Evolutionary conservation across 2,888 invertebrate genomes (phyloP), one percentile per base, ranked within the genome.

Genomic region (Celastrina argiolus): DNA sequence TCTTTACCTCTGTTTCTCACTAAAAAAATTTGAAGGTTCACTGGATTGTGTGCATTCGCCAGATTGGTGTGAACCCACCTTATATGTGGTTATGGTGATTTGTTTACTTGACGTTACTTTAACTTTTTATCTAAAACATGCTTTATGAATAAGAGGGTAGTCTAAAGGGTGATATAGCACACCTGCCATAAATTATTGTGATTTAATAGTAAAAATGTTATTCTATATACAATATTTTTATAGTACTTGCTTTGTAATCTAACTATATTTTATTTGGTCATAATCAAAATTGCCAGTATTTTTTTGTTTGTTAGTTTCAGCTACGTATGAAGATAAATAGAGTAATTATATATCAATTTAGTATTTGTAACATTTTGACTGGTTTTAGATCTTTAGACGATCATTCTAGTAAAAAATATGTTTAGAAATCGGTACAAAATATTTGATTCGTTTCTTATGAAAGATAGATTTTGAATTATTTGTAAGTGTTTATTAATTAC

Each of bases 121-220:
- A n/a, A n/a, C n/a, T 12, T 8, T 36, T 36, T 36, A 0, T 5
- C 12, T 36, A 36, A 36, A 36, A 36, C 8, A 4, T 1, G 36
- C 36, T 36, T n/a, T 16, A 41, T 41, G 41, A n/a, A 41, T 14
- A 41, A 51, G 12, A 51, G 51, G 51, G 16, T 45, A 18, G 10
- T 8, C 45, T 18, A 18, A 1, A 45, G 18, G 16, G 18, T 18
- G 18, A 3, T 18, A 1, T 18, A 10, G 8, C 12, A 22, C 51
- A 51, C n/a, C 58, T 58, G 58, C 58, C 31, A 58, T 58, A 58
- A 31, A 28, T 41, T 28, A 58, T 58, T 58, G 58, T 58, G 58
- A 58, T 58, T 58, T 58, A 58, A 26, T 51, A 51, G 22, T 51
- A 51, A 51, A 45, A 12, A 45, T 22, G 7, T 10, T 51, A 51